Base-by-base conservation (phyloP, 2,888 invertebrate species). In the Troides helena region DNA sequence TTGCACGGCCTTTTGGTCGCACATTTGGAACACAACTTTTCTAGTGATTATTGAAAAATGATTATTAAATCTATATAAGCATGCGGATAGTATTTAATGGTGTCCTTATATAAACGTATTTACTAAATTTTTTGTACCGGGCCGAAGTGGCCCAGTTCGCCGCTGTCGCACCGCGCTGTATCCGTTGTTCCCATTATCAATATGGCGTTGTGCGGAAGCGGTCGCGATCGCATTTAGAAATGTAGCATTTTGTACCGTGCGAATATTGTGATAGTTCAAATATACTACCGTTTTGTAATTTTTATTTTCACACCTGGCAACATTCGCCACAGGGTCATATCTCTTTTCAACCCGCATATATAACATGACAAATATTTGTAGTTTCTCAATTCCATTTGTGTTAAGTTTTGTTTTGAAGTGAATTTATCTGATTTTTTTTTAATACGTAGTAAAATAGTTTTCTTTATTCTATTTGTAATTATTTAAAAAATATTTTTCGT, bases 211-310 rank as follows among this genome's bases (percentile, higher is more conserved):
- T 72, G 63, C 71, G 69, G 64, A 67, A 73, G 67, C 63, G 73
- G 71, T 3, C 71, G 77, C 80, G 80, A 81, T 81, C 77, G 84
- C 84, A 83, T 81, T 80, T 83, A 82, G 80, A 80, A 78, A 80
- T 80, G 79, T 86, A 86, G 85, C 84, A 86, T 87, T 87, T 86
- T 85, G 80, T 85, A 85, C 77, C 74, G 39, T 81, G 81, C 75
- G 76, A 73, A 75, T 79, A 80, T 80, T 84, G 83, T 85, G 81
- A 85, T 88, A 86, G 85, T 80, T 80, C 79, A 76, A 78, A 74
- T 73, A 79, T 73, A 75, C 72, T 77, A 73, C 72, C 72, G 74
- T 72, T 65, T 72, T 72, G 71, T 72, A 65, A 75, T 74, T 76
- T 69, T 65, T 21, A 71, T 74, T 73, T 72, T 69, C 68, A 64